Evolutionary conservation across 2,113 vertebrate genomes (phyloP).

Genomic region (Cottus gobio): DNA sequence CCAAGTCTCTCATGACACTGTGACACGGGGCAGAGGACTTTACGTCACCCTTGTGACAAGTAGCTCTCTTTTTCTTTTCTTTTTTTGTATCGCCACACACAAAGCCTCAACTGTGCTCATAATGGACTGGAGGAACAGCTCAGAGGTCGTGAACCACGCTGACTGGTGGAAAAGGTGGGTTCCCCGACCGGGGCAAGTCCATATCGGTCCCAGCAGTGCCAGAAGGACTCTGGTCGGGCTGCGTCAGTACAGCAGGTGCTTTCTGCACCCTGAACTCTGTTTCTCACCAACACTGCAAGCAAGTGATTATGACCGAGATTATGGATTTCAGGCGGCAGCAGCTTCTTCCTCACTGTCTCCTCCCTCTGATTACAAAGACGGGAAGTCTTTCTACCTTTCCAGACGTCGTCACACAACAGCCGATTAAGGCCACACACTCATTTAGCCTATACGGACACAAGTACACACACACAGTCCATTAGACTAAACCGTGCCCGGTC

Average conservation of each 20-base stretch:
- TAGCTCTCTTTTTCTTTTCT: constrained; percentile 65
- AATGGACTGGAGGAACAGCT: constrained; percentile 70
- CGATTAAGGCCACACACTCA: constrained; percentile 12
- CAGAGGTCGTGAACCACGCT: constrained; percentile 42
- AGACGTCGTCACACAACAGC: constrained; percentile 32
- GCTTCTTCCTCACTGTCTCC: not conserved
- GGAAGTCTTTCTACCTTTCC: not conserved
- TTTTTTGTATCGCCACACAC: constrained; percentile 63
- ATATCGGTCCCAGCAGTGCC: not conserved
- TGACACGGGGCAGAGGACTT: constrained; percentile 53
- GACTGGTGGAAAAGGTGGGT: constrained; percentile 50
- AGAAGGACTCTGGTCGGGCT: constrained; percentile 50
- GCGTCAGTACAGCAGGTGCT: constrained; percentile 45
- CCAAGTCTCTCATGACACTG: constrained; percentile 54
- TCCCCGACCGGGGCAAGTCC: constrained; percentile 39
- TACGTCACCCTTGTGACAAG: constrained; percentile 68
- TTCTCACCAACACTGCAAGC: constrained; percentile 23
- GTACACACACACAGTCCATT: constrained; percentile 50
- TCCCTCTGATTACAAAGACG: constrained; percentile 1
- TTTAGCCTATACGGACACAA: constrained; percentile 15
- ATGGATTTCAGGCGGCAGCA: constrained; percentile 20
- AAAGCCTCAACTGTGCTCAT: constrained; percentile 74
- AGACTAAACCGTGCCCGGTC: constrained; percentile 73
- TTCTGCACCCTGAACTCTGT: constrained; percentile 60
- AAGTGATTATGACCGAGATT: constrained; percentile 42